phyloP scores from a whole-genome alignment of 2,888 invertebrate genomes.

The Thumatha senex region DNA sequence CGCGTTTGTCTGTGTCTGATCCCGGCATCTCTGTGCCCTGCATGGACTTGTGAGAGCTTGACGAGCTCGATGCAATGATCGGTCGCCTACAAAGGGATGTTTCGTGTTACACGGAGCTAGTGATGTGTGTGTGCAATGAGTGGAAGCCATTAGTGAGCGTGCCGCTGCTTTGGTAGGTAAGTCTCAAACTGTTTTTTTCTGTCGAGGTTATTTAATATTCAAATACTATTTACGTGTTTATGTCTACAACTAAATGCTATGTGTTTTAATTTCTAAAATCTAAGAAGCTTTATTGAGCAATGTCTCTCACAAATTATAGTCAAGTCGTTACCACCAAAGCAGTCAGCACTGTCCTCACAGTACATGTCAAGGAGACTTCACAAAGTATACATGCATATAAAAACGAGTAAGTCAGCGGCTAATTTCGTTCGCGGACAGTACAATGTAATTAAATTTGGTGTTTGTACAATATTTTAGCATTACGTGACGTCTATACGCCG shows the following conservation, averaged over 20 bases:
- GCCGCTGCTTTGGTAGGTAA: constrained; percentile 44
- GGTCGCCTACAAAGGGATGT: constrained; percentile 79
- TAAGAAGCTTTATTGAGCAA: constrained; percentile 27
- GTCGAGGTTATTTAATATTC: not conserved
- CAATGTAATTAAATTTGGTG: constrained; percentile 51
- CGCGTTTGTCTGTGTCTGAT: constrained; percentile 75
- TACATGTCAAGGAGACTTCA: constrained; percentile 50
- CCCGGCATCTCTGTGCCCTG: constrained; percentile 70
- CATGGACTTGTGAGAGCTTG: constrained; percentile 75
- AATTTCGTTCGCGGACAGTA: constrained; percentile 53
- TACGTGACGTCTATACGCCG: constrained; percentile 62
- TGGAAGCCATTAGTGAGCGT: constrained; percentile 47
- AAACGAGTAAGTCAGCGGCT: constrained; percentile 54
- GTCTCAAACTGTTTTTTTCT: constrained; percentile 10
- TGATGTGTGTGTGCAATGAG: constrained; percentile 50
- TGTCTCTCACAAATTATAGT: constrained; percentile 16
- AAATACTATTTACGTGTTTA: constrained; percentile 8
- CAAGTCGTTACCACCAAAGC: constrained; percentile 40
- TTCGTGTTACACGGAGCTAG: constrained; percentile 63
- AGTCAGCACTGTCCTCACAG: constrained; percentile 41
- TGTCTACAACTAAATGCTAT: constrained; percentile 21
- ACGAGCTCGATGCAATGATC: constrained; percentile 78
- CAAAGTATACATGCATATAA: constrained; percentile 67
- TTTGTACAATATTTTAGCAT: constrained; percentile 49
- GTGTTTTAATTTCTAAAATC: constrained; percentile 16